Evolutionary conservation across 2,113 vertebrate genomes (phyloP).

Genomic region (Apodemus speciosus): DNA sequence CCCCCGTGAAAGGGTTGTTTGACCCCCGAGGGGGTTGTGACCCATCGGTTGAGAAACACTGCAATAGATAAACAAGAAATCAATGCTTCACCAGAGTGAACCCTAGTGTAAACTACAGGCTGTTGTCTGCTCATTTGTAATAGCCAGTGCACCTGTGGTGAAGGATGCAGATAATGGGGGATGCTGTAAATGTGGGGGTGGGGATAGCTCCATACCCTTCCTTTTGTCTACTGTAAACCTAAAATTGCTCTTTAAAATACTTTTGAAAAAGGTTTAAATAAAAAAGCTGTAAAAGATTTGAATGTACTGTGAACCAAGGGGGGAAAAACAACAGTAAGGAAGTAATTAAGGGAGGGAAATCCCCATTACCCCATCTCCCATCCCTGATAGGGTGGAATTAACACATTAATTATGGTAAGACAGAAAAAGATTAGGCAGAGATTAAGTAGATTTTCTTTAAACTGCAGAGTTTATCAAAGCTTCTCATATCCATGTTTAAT

Average conservation of each 20-base stretch:
- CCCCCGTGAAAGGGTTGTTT: neutral
- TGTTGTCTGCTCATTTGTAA: neutral
- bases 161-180: neutral
- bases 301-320: neutral
- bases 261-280: neutral
- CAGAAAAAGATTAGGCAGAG: neutral
- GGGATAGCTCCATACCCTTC: neutral
- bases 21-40: neutral
- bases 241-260: neutral
- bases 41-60: neutral
- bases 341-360: neutral
- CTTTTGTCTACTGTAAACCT: neutral
- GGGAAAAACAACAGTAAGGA: neutral
- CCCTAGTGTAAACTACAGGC: neutral
- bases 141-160: neutral
- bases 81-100: neutral
- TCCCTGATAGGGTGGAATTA: neutral
- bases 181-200: neutral
- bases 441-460: constrained; percentile 2
- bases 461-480: constrained; percentile 22
- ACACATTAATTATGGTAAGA: neutral
- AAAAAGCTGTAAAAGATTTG: neutral
- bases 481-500: neutral
- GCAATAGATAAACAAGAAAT: neutral
- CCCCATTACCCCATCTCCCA: neutral